Evolutionary conservation across 2,113 vertebrate species (phyloP).

Genomic region (Telmatochromis brichardi): DNA sequence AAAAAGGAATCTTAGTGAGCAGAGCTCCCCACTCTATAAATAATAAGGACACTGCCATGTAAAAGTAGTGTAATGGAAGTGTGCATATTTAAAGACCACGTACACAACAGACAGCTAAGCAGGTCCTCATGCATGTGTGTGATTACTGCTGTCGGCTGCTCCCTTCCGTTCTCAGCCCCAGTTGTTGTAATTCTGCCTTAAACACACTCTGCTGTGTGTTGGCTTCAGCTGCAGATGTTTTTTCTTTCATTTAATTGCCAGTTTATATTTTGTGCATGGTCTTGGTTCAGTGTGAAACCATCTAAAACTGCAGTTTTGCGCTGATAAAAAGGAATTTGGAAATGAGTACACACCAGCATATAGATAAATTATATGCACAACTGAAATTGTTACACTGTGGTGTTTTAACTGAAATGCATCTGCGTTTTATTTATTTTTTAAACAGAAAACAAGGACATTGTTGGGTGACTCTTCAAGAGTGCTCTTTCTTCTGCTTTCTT

Average conservation of each 20-base stretch:
- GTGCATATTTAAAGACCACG: neutral
- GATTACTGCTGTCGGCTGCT: neutral
- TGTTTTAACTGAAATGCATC: neutral
- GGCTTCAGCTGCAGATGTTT: neutral
- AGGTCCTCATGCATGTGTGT: neutral
- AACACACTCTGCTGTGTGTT: neutral
- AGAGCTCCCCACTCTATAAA: neutral
- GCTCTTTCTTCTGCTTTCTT: neutral
- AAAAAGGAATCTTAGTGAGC: neutral
- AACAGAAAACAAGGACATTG: neutral
- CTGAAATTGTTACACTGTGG: neutral
- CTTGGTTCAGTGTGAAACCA: neutral
- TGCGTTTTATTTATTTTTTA: fast-evolving
- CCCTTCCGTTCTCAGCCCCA: neutral
- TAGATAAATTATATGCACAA: neutral
- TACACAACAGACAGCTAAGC: neutral
- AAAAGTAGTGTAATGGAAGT: neutral
- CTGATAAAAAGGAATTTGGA: neutral
- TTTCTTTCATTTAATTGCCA: neutral
- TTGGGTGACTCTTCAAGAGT: neutral
- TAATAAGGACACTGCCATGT: neutral
- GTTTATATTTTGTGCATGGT: neutral
- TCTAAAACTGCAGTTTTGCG: neutral
- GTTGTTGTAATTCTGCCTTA: neutral
- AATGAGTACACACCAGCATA: neutral